Base-by-base conservation (phyloP, 1,140 invertebrate genomes). In the Meteorus sp. region DNA sequence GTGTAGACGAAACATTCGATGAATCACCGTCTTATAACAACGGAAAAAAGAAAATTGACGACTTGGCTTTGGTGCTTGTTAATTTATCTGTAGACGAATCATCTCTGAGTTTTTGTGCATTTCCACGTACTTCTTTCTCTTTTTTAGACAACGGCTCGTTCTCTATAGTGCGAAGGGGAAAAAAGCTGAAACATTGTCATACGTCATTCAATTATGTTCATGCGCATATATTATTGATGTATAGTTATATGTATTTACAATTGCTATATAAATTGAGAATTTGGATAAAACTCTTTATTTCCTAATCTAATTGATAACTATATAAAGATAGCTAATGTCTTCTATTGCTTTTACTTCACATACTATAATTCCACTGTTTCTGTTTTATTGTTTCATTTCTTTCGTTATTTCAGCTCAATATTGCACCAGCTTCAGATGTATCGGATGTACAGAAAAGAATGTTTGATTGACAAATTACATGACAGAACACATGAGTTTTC, bases 111-210 rank as follows among this genome's bases (percentile, higher is more conserved):
- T 39, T 13, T n/a, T 43, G n/a, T 7, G 8, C n/a, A 22, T 44
- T 15, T 41, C 41, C 15, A 9, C 47, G 9, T 22, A 15, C 13
- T 45, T 55, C 47, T n/a, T 41, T 45, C 13, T 19, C 35, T 27
- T 22, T 45, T 44, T 41, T 22, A 19, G 22, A 43, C 22, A 43
- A 43, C n/a, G 44, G 29, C 44, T 68, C 66, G 61, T 66, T 61
- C 57, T 67, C 68, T 68, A 78, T 68, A 61, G 70, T 56, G 69
- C 69, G 69, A 69, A 68, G 74, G 69, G 74, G 71, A 79, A 78
- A 74, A 73, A 75, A 73, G 73, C 75, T 79, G 76, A 78, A 79
- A 78, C 75, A 77, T n/a, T n/a, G n/a, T n/a, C n/a, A n/a, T n/a
- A n/a, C n/a, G n/a, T n/a, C n/a, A n/a, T n/a, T n/a, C n/a, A n/a